phyloP scores from a whole-genome alignment of 1,140 invertebrate species.

The Brachionus rotundiformis region DNA sequence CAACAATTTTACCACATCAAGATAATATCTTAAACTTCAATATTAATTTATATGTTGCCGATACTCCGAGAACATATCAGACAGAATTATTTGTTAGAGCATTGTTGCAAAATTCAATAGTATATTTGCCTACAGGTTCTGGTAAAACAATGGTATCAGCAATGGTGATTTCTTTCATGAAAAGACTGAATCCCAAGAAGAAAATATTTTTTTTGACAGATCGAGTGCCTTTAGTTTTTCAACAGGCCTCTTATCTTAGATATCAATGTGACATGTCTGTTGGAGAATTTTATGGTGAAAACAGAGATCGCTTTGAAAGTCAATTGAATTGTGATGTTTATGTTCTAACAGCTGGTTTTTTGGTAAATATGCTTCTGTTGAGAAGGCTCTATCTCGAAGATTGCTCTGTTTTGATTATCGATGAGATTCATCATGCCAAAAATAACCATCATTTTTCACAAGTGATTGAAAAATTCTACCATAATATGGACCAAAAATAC shows the following conservation, averaged over 20 bases:
- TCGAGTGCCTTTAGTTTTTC: slow-evolving; percentile 60
- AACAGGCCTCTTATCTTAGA: slow-evolving; percentile 58
- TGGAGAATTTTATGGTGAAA: slow-evolving; percentile 26
- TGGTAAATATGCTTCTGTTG: slow-evolving; percentile 16
- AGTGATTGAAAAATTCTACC: background rate
- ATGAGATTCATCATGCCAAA: slow-evolving; percentile 18
- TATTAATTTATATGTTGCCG: slow-evolving; percentile 40
- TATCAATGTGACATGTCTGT: slow-evolving; percentile 8
- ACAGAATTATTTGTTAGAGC: slow-evolving; percentile 57
- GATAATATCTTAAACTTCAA: background rate
- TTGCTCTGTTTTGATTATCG: slow-evolving; percentile 1
- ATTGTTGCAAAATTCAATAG: slow-evolving; percentile 56
- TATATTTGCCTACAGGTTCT: slow-evolving; percentile 61
- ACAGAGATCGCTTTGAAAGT: background rate
- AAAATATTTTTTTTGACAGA: slow-evolving; percentile 60
- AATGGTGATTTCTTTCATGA: slow-evolving; percentile 58
- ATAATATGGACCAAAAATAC: slow-evolving; percentile 1
- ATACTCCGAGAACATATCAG: slow-evolving; percentile 57
- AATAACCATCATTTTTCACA: background rate
- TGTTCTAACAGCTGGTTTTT: slow-evolving; percentile 24
- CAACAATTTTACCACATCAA: background rate
- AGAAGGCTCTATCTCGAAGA: slow-evolving; percentile 9
- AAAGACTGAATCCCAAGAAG: slow-evolving; percentile 56
- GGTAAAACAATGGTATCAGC: slow-evolving; percentile 60
- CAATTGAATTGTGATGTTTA: slow-evolving; percentile 1